A percentile compares a stretch with the other conserved stretches of the same genome.
Evolutionary conservation across 2,888 invertebrate species (phyloP).

Genomic region (Callosobruchus maculatus): DNA sequence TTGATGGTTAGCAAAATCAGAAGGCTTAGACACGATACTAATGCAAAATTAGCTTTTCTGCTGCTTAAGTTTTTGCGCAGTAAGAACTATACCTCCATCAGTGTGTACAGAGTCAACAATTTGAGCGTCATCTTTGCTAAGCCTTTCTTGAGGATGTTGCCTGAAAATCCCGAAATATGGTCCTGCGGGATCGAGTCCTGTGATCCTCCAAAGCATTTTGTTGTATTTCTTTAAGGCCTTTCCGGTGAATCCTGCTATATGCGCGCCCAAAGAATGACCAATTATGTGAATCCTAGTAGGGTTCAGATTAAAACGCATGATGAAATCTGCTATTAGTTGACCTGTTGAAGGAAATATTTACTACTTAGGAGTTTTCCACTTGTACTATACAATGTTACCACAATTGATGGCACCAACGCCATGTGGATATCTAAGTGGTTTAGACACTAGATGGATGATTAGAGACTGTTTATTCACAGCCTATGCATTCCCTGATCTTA

Average conservation of each 20-base stretch:
- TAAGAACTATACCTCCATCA: constrained; percentile 49
- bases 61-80: not conserved
- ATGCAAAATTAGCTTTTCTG: too few relatives aligned
- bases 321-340: constrained; percentile 30
- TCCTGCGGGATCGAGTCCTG: constrained; percentile 55
- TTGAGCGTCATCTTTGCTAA: constrained; percentile 54
- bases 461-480: too few relatives aligned
- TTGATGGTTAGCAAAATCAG: too few relatives aligned
- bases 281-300: constrained; percentile 34
- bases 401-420: too few relatives aligned
- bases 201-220: constrained; percentile 43
- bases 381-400: too few relatives aligned
- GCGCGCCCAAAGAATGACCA: constrained; percentile 42
- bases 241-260: constrained; percentile 37
- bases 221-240: not conserved
- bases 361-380: too few relatives aligned
- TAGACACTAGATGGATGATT: too few relatives aligned
- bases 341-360: constrained; percentile 14
- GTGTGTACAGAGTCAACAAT: constrained; percentile 63
- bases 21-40: too few relatives aligned
- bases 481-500: too few relatives aligned
- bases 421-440: too few relatives aligned
- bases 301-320: constrained; percentile 21
- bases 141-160: constrained; percentile 41
- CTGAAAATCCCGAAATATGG: constrained; percentile 45